A percentile compares a stretch with the other conserved stretches of the same genome.
phyloP scores from a whole-genome alignment of 30 jellyfish, hydroid and myxozoan species.

The Mastigias papua region DNA sequence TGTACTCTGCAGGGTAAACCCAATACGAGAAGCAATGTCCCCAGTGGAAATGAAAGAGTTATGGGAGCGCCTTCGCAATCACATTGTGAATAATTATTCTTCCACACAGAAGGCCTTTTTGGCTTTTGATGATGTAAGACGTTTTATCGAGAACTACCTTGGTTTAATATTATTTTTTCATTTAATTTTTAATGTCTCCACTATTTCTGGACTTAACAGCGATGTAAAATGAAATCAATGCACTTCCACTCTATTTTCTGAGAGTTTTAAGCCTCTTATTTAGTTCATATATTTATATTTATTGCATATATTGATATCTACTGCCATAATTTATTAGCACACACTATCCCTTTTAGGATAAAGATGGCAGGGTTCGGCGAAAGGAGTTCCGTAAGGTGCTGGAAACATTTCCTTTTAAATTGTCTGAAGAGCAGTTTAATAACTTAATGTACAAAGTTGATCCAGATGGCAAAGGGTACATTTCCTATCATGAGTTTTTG shows the following conservation, averaged over 20 bases:
- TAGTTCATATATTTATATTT: no score
- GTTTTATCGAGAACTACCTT: not conserved
- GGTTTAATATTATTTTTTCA: not conserved
- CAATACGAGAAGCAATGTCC: constrained; percentile 66
- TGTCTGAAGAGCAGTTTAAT: constrained; percentile 63
- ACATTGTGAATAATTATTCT: constrained; percentile 42
- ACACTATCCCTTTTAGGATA: constrained; percentile 32
- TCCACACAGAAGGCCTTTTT: constrained; percentile 55
- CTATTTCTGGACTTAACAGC: no score
- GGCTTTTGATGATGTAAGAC: constrained; percentile 67
- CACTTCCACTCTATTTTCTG: no score
- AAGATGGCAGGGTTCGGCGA: constrained; percentile 61
- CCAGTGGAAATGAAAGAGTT: constrained; percentile 64
- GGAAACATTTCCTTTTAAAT: constrained; percentile 43
- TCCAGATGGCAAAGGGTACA: constrained; percentile 72
- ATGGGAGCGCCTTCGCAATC: constrained; percentile 53
- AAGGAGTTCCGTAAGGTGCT: constrained; percentile 69
- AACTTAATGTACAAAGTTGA: constrained; percentile 63
- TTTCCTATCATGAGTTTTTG: constrained; percentile 67
- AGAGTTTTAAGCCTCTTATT: no score
- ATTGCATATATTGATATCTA: not conserved
- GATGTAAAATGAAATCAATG: no score
- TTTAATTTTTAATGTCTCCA: no score
- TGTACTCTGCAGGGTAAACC: constrained; percentile 38
- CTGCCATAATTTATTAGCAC: not conserved